Evolutionary conservation across 1,140 invertebrate species (phyloP).

Genomic region (Cherax destructor): DNA sequence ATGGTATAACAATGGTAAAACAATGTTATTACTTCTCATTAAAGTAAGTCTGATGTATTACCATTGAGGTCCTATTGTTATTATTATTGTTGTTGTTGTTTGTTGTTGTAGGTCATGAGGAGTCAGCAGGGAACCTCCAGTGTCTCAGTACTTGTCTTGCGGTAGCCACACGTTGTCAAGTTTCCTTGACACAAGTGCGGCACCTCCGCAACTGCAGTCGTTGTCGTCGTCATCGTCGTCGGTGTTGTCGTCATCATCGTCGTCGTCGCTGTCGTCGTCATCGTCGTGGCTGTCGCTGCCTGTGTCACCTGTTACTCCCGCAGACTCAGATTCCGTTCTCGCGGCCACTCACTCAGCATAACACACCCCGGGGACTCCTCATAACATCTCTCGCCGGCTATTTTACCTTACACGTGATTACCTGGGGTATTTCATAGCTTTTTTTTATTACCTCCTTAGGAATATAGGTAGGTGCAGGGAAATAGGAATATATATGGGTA

Average conservation of each 20-base stretch:
- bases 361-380: background rate
- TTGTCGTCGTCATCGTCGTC: too few species aligned
- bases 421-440: background rate
- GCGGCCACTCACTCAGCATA: background rate
- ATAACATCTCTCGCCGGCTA: background rate
- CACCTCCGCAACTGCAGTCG: background rate
- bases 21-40: too few species aligned
- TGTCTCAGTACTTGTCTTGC: background rate
- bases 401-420: background rate
- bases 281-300: background rate
- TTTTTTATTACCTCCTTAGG: background rate
- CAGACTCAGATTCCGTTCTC: background rate
- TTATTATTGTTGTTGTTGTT: too few species aligned
- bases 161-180: slow-evolving; percentile 10
- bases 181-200: slow-evolving; percentile 34
- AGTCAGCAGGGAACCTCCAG: background rate
- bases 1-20: too few species aligned
- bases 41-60: too few species aligned
- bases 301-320: slow-evolving; percentile 1
- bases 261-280: too few species aligned
- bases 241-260: too few species aligned
- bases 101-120: too few species aligned
- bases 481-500: background rate
- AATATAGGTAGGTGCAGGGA: background rate
- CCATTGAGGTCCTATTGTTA: too few species aligned